Evolutionary conservation across 2,797 vertebrate species (phyloP).

Genomic region (Eulemur mongoz): DNA sequence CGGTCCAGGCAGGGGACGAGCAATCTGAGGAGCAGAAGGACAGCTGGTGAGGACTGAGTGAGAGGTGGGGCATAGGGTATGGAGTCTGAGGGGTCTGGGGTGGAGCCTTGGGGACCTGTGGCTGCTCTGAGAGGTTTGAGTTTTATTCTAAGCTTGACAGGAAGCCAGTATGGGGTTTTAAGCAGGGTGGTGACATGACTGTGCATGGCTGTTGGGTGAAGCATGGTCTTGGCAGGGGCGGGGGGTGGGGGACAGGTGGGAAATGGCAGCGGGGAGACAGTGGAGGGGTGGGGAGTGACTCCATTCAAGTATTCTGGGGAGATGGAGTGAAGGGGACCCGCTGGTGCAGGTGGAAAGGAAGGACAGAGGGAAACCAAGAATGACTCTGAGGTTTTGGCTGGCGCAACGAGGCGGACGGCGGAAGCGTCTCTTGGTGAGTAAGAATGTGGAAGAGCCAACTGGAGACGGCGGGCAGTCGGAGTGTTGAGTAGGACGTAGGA

Average conservation of each 20-base stretch:
- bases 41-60: neutral
- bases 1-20: neutral
- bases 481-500: neutral
- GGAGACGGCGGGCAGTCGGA: neutral
- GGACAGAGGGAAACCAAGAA: neutral
- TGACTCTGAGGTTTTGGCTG: neutral
- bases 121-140: neutral
- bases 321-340: neutral
- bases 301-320: neutral
- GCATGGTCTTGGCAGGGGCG: neutral
- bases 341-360: neutral
- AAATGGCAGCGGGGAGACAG: neutral
- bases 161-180: neutral
- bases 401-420: accelerated
- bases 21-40: neutral
- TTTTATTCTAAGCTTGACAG: neutral
- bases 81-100: neutral
- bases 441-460: neutral
- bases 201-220: neutral
- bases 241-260: neutral
- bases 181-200: neutral
- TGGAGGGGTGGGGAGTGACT: neutral
- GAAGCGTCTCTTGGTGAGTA: neutral
- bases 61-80: neutral
- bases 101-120: neutral